These are phyloP conservation scores for Eriocheir sinensis DNA, from an alignment of 1,140 invertebrate genomes.

Conservation along the genomic window DNA sequence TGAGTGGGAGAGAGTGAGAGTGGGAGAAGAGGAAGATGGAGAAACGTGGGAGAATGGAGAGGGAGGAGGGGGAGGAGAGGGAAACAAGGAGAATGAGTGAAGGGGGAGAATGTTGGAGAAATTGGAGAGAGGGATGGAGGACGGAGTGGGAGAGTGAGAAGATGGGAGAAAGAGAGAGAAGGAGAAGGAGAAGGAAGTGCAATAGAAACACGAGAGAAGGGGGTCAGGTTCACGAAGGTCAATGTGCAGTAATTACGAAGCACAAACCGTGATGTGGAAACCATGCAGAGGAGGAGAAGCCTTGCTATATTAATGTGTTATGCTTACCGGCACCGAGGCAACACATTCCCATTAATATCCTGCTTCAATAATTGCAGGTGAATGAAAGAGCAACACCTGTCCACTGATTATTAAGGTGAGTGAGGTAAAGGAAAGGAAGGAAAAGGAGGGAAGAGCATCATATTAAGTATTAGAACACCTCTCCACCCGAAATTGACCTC, in stretches of 20 bases:
- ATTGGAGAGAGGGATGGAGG: background rate
- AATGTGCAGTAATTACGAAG: background rate
- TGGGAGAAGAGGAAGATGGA: too few species aligned
- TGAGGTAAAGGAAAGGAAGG: background rate
- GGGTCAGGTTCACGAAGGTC: background rate
- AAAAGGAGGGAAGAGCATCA: too few species aligned
- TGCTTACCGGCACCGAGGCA: background rate
- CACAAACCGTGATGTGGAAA: background rate
- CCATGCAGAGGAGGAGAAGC: background rate
- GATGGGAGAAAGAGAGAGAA: background rate
- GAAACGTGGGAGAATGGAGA: too few species aligned
- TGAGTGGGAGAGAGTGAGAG: background rate
- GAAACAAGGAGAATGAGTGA: too few species aligned
- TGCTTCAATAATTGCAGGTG: slow-evolving; percentile 26
- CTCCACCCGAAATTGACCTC: too few species aligned
- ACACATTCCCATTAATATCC: slow-evolving; percentile 2
- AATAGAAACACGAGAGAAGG: background rate
- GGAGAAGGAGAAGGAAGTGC: background rate
- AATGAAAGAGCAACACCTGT: background rate
- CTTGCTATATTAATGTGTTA: slow-evolving; percentile 10
- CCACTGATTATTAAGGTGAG: background rate
- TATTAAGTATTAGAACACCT: too few species aligned
- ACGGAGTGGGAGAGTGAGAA: background rate
- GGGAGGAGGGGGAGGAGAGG: too few species aligned
- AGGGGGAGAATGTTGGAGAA: too few species aligned